Conservation (phyloP, 30 jellyfish, hydroid and myxozoan species). For the Sanderia malayensis region DNA sequence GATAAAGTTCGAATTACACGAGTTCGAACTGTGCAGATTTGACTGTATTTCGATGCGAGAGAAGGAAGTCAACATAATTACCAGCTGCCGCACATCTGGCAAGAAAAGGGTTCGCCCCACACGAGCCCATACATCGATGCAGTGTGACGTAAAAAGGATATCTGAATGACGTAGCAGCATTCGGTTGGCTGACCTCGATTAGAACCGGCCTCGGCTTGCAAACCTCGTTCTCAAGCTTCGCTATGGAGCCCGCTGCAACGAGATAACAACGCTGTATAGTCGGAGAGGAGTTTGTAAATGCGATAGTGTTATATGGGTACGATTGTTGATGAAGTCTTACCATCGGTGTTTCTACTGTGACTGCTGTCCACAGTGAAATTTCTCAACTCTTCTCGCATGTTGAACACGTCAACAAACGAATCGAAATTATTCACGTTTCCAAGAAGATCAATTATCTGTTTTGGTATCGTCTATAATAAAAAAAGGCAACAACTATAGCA, state of each 20-base stretch:
- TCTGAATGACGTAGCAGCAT: constrained; percentile 51
- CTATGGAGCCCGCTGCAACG: constrained; percentile 51
- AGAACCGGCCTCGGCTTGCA: constrained; percentile 83
- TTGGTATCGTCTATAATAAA: constrained; percentile 45
- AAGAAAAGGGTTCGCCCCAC: constrained; percentile 80
- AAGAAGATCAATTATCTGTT: constrained; percentile 38
- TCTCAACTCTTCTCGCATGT: constrained; percentile 31
- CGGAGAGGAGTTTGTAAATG: too few species aligned
- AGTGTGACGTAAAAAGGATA: constrained; percentile 74
- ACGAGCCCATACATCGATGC: constrained; percentile 76
- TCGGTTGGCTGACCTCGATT: constrained; percentile 64
- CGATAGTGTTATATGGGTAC: too few species aligned
- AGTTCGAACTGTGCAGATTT: too few species aligned
- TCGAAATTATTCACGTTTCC: constrained; percentile 20
- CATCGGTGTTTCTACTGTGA: constrained; percentile 51
- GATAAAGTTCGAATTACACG: too few species aligned
- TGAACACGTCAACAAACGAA: constrained; percentile 41
- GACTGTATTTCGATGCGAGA: too few species aligned
- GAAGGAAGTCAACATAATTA: too few species aligned
- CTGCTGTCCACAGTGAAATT: constrained; percentile 37
- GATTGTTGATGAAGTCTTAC: too few species aligned
- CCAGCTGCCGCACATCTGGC: constrained; percentile 73
- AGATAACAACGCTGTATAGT: neutral
- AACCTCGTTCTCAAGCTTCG: constrained; percentile 56
- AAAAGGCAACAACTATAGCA: too few species aligned